phyloP scores from a whole-genome alignment of 92 coral and sea anemone species.

The Diadumene lineata region DNA sequence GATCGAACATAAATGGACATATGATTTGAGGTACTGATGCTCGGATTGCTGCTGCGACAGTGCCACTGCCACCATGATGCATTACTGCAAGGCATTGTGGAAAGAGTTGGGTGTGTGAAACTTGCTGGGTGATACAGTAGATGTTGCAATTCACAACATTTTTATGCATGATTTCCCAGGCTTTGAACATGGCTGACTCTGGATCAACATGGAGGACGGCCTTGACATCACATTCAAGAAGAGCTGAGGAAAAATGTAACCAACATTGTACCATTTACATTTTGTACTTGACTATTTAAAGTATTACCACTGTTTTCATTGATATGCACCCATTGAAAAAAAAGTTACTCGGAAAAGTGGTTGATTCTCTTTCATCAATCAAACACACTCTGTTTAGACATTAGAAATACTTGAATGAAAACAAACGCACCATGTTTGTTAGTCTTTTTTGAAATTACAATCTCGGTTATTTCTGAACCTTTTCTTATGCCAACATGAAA shows the following conservation, averaged over 20 bases:
- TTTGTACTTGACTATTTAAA: too few relatives aligned
- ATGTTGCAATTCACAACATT: slow-evolving; percentile 82
- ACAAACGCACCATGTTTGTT: too few relatives aligned
- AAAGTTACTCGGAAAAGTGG: too few relatives aligned
- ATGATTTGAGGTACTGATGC: slow-evolving; percentile 82
- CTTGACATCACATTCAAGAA: slow-evolving; percentile 78
- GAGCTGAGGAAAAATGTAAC: slow-evolving; percentile 45
- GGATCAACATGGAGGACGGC: slow-evolving; percentile 67
- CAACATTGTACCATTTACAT: too few relatives aligned
- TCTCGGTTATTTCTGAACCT: too few relatives aligned
- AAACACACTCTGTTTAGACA: too few relatives aligned
- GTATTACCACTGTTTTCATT: too few relatives aligned
- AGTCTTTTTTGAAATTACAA: too few relatives aligned
- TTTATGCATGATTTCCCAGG: slow-evolving; percentile 86
- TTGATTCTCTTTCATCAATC: too few relatives aligned
- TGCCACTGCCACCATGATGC: slow-evolving; percentile 91
- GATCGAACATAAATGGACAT: slow-evolving; percentile 92
- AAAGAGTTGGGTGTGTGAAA: slow-evolving; percentile 73
- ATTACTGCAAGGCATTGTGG: slow-evolving; percentile 73
- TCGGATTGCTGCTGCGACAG: slow-evolving; percentile 79
- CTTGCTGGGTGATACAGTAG: slow-evolving; percentile 71
- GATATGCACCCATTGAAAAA: too few relatives aligned
- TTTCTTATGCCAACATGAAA: too few relatives aligned
- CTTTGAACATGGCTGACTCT: slow-evolving; percentile 65
- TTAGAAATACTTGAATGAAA: too few relatives aligned